Percentiles rank a stretch among this genome's conserved stretches.
These are phyloP conservation scores for Chironomus riparius DNA, from an alignment of 2,888 invertebrate genomes.

Conservation along the genomic window DNA sequence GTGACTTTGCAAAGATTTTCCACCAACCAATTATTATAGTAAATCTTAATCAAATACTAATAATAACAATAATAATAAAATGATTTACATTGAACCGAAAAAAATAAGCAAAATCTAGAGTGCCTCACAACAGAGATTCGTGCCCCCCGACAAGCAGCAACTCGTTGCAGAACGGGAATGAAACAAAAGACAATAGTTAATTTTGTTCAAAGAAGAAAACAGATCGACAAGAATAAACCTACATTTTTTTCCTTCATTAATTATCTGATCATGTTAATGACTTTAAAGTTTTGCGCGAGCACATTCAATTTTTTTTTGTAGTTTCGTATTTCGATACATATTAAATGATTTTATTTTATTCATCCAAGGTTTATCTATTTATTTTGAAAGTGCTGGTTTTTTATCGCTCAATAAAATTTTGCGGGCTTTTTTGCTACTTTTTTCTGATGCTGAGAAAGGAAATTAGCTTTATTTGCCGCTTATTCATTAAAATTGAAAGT, in stretches of 20 bases:
- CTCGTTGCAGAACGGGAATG: not conserved
- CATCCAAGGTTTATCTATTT: not conserved
- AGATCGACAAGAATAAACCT: not conserved
- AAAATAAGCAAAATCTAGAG: not conserved
- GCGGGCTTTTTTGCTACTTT: not conserved
- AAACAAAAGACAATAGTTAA: not conserved
- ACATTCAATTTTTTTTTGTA: not conserved
- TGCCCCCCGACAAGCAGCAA: not conserved
- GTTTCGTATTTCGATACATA: not conserved
- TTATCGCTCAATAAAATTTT: not conserved
- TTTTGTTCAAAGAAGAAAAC: not conserved
- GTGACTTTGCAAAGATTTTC: not conserved
- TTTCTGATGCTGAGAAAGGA: not conserved
- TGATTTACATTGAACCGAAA: not conserved
- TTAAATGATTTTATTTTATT: not conserved
- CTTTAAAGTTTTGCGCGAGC: slow-evolving; percentile 1
- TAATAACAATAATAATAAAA: not conserved
- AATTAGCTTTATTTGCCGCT: too few species aligned
- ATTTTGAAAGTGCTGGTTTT: not conserved
- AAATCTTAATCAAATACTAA: not conserved
- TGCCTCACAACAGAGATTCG: too few species aligned
- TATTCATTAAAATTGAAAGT: too few species aligned
- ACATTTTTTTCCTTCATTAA: not conserved
- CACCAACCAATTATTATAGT: not conserved
- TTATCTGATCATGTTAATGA: slow-evolving; percentile 20